Base-by-base conservation (phyloP, 53 echinoderm and acorn worm genomes). In the Paracentrotus lividus region DNA sequence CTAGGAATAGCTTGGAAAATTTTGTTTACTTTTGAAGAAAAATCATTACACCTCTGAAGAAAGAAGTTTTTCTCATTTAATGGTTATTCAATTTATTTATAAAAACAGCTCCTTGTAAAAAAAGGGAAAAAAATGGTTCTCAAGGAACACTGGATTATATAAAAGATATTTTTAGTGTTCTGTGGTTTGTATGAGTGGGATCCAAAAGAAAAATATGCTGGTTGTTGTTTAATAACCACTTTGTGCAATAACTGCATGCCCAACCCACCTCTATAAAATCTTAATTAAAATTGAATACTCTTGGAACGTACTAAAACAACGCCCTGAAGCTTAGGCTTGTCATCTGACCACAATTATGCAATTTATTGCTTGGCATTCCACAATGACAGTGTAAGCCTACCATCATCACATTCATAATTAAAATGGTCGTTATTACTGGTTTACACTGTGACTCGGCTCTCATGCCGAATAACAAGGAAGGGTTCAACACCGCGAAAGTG, bases 391-490 rank as follows among this genome's bases (percentile, higher is more conserved):
- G 49, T 47, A 47, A n/a, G 26, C 47, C 81, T 81, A n/a, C 81
- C 14, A 81, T 81, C 81, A 81, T 81, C 81, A 47, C 81, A 81
- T 81, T 26, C 81, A 81, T 81, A 47, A 81, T 81, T 81, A 81
- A 81, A 81, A 81, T 47, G 44, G 81, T 81, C 81, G 26, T 81
- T 81, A 45, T 16, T 15, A 36, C 38, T 38, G 2, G 40, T 36
- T 72, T 8, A n/a, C n/a, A n/a, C n/a, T n/a, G n/a, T n/a, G n/a
- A n/a, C n/a, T n/a, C n/a, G n/a, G n/a, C n/a, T n/a, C n/a, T n/a
- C n/a, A n/a, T n/a, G n/a, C n/a, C n/a, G n/a, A n/a, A n/a, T n/a
- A n/a, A n/a, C n/a, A n/a, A n/a, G n/a, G n/a, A n/a, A n/a, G n/a
- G n/a, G n/a, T n/a, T n/a, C n/a, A n/a, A n/a, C n/a, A n/a, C n/a